Conservation (phyloP, 2,888 invertebrate species). For the Stegana nigrithorax region DNA sequence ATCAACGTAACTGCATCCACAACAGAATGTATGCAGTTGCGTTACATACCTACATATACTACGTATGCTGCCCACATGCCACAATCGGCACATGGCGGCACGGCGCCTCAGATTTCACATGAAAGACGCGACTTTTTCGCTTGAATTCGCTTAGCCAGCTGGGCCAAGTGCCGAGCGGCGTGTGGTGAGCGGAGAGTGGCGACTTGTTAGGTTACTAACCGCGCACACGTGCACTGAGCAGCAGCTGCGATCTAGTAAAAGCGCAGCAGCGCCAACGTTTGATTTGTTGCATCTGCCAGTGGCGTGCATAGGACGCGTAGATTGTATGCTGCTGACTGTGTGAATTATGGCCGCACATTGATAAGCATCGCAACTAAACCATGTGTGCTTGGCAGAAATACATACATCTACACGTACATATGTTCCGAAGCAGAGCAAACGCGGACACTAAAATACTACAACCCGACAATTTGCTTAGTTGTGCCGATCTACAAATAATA, state of each 20-base stretch:
- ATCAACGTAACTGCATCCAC: not conserved
- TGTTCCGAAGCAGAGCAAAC: too few relatives aligned
- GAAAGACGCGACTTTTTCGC: not conserved
- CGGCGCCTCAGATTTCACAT: not conserved
- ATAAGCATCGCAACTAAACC: too few relatives aligned
- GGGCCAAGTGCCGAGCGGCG: not conserved
- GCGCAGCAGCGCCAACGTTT: not conserved
- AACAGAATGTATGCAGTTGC: too few relatives aligned
- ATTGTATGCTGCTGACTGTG: too few relatives aligned
- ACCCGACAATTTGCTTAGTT: too few relatives aligned
- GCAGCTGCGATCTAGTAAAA: not conserved
- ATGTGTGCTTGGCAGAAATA: too few relatives aligned
- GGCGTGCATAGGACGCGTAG: not conserved
- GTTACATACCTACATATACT: not conserved
- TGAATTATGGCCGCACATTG: too few relatives aligned
- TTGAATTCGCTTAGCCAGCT: not conserved
- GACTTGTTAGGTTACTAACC: not conserved
- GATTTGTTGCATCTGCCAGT: not conserved
- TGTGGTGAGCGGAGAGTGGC: too few relatives aligned
- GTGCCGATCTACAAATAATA: too few relatives aligned
- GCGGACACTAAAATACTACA: too few relatives aligned
- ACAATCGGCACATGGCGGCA: not conserved
- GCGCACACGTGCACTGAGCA: not conserved
- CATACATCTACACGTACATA: too few relatives aligned
- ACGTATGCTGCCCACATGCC: conserved; percentile 3